Percentiles rank a stretch among this genome's conserved stretches.
phyloP scores from a whole-genome alignment of 1,140 invertebrate species.

The Acyrthosiphon pisum region DNA sequence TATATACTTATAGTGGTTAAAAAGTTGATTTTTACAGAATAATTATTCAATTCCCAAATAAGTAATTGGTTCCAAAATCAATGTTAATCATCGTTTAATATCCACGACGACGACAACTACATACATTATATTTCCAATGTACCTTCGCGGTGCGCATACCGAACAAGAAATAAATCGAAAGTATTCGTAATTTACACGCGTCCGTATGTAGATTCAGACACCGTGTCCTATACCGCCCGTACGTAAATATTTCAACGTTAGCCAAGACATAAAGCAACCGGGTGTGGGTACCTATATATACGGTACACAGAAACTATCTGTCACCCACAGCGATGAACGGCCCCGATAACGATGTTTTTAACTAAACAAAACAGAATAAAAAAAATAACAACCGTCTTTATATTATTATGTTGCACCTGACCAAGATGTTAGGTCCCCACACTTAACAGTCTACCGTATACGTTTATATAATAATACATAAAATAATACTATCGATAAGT shows the following conservation, averaged over 20 bases:
- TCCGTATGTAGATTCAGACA: neutral
- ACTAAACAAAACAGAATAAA: conserved; percentile 3
- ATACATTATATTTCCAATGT: neutral
- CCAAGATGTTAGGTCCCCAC: conserved; percentile 1
- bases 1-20: too few relatives aligned
- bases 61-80: neutral
- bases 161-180: conserved; percentile 21
- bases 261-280: neutral
- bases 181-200: conserved; percentile 15
- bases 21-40: too few relatives aligned
- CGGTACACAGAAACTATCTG: conserved; percentile 19
- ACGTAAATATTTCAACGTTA: neutral
- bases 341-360: conserved; percentile 29
- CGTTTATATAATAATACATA: neutral
- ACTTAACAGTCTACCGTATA: conserved; percentile 12
- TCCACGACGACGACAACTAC: neutral
- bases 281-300: neutral
- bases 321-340: conserved; percentile 38
- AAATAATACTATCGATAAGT: conserved; percentile 21
- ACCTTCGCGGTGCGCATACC: neutral
- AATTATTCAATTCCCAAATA: neutral
- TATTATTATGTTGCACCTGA: conserved; percentile 25
- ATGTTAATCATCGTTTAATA: neutral
- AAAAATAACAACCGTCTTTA: conserved; percentile 1
- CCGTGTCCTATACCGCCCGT: neutral